Base-by-base conservation (phyloP, 2,113 vertebrate genomes). In the Cheirogaleus medius region DNA sequence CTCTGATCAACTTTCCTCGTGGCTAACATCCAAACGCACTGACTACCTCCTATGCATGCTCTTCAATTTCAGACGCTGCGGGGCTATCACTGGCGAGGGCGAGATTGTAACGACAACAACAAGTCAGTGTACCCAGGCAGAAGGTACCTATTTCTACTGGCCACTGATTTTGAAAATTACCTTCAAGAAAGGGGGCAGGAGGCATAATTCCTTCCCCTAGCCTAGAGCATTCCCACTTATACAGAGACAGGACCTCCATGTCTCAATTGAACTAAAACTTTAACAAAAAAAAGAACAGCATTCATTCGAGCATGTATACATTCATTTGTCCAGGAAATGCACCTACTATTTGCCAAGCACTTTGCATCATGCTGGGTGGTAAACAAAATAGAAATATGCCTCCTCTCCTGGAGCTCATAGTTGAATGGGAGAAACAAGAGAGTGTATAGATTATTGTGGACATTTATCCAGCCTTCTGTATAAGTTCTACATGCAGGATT, bases 71-170 rank as follows among this genome's bases (percentile, higher is more conserved):
- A 99, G 99, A 98, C 98, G 0, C 17, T 99, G 88, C 95, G 99
- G 39, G 99, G 99, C 76, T 99, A 98, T 93, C 98, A 99, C 94
- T 99, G 99, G 99, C 96, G 99, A 96, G 99, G 99, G 85, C 98
- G 97, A 97, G 99, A 99, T 92, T 99, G 99, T 92, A 66, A 99
- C 0, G 99, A 99, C 97, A 83, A 58, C 2, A 93, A 98, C 44
- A 87, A 52, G 52, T 97, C 68, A 0, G 92, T 92, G 9, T 98
- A 99, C 91, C 99, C 99, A 0, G 99, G 99, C 91, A 98, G 98
- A 97, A 98, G 99, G 99, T 99, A 98, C 98, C 10, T 42, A 9
- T 87, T 92, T 73, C 60, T 1, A 8, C 71, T 90, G 13, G 58
- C 87, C 77, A 7, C 66, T 86, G 88, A 23, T 44, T 69, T 42